Percentiles rank a stretch among this genome's conserved stretches.
Conservation (phyloP, 2,797 vertebrate genomes). For the Silurus aristotelis region DNA sequence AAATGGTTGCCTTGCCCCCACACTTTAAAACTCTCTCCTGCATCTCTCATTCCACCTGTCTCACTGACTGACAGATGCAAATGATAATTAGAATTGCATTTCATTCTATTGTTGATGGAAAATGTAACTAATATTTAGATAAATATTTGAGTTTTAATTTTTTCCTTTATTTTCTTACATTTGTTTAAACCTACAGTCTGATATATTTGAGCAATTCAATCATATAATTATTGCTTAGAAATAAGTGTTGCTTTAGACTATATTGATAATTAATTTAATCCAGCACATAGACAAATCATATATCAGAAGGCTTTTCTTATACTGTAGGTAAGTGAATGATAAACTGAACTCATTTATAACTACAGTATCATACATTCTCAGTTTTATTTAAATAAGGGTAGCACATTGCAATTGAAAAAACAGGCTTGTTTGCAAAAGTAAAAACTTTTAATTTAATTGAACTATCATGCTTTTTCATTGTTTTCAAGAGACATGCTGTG, state of each 20-base stretch:
- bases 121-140: neutral
- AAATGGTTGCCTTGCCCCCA: neutral
- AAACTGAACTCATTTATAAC: too few species aligned
- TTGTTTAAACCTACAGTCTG: neutral
- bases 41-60: neutral
- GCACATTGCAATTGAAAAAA: neutral
- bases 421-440: conserved; percentile 13
- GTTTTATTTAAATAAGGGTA: neutral
- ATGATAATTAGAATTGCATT: neutral
- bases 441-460: neutral
- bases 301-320: neutral
- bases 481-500: neutral
- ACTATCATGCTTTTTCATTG: neutral
- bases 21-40: neutral
- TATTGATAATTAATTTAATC: neutral
- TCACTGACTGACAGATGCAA: too few species aligned
- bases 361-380: neutral
- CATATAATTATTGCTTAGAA: neutral
- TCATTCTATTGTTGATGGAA: neutral
- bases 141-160: neutral
- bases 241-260: neutral
- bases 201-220: neutral
- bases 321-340: too few species aligned
- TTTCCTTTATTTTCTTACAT: neutral
- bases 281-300: neutral